These are phyloP conservation scores for Camponotus floridanus DNA, from an alignment of 1,140 invertebrate genomes.

Conservation along the genomic window DNA sequence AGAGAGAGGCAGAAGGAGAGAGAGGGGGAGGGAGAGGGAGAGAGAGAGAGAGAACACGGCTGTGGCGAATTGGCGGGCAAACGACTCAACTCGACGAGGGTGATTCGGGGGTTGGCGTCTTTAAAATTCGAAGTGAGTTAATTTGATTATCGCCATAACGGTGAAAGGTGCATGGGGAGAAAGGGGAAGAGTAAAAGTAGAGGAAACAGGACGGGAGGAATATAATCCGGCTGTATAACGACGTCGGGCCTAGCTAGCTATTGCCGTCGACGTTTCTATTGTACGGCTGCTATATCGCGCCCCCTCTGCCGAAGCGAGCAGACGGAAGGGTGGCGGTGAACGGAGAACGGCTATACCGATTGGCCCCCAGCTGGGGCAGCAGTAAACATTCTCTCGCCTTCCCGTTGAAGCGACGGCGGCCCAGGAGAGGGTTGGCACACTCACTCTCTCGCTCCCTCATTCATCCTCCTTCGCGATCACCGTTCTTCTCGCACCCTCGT, in stretches of 20 bases:
- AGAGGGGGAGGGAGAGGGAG: background rate
- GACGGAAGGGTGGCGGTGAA: constrained; percentile 57
- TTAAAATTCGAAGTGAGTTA: constrained; percentile 76
- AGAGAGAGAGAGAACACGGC: constrained; percentile 18
- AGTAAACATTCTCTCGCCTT: constrained; percentile 83
- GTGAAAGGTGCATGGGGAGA: constrained; percentile 26
- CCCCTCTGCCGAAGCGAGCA: constrained; percentile 34
- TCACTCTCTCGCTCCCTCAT: constrained; percentile 40
- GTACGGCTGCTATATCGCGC: constrained; percentile 62
- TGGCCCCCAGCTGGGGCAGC: constrained; percentile 83
- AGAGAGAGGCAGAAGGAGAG: background rate
- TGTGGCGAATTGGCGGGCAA: constrained; percentile 58
- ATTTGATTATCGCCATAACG: constrained; percentile 77
- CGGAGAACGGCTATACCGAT: constrained; percentile 78
- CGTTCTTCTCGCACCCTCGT: constrained; percentile 49
- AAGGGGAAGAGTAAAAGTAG: background rate
- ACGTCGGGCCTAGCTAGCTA: constrained; percentile 72
- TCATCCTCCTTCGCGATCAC: constrained; percentile 38
- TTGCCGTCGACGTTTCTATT: constrained; percentile 71
- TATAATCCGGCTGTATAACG: constrained; percentile 81
- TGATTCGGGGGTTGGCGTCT: constrained; percentile 33
- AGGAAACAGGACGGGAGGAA: constrained; percentile 69
- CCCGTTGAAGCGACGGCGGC: constrained; percentile 53
- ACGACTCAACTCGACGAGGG: background rate
- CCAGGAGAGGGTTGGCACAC: constrained; percentile 42